Conservation (phyloP, 2,113 vertebrate genomes). For the Passerina amoena region DNA sequence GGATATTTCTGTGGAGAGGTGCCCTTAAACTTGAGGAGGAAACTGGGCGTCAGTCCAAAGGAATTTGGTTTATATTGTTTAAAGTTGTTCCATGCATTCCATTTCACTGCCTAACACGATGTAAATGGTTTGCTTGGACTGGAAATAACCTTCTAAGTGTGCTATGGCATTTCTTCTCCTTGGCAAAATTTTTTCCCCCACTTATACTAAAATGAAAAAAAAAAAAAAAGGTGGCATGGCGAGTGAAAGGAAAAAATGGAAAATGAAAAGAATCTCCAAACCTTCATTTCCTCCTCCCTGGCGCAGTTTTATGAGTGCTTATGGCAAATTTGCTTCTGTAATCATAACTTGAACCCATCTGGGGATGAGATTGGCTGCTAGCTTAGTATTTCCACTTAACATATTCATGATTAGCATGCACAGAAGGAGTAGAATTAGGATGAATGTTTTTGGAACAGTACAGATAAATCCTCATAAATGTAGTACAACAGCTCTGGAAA, state of each 20-base stretch:
- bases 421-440: constrained; percentile 83
- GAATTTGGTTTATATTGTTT: constrained; percentile 1
- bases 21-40: not conserved
- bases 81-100: not conserved
- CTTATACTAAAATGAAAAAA: not conserved
- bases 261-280: not conserved
- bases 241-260: no score
- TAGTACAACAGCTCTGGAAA: constrained; percentile 83
- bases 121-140: not conserved
- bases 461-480: constrained; percentile 87
- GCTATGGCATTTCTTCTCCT: not conserved
- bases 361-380: constrained; percentile 78
- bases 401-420: constrained; percentile 82
- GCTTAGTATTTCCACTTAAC: constrained; percentile 80
- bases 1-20: not conserved
- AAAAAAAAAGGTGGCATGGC: fast-evolving
- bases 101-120: not conserved
- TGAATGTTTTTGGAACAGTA: constrained; percentile 83
- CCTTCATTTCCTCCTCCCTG: constrained; percentile 67
- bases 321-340: constrained; percentile 81
- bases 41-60: not conserved
- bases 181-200: not conserved
- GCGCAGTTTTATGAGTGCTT: constrained; percentile 68
- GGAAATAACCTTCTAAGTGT: not conserved
- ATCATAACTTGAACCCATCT: constrained; percentile 82